Evolutionary conservation across 1,140 invertebrate genomes (phyloP).

Genomic region (Bombus soroeensis): DNA sequence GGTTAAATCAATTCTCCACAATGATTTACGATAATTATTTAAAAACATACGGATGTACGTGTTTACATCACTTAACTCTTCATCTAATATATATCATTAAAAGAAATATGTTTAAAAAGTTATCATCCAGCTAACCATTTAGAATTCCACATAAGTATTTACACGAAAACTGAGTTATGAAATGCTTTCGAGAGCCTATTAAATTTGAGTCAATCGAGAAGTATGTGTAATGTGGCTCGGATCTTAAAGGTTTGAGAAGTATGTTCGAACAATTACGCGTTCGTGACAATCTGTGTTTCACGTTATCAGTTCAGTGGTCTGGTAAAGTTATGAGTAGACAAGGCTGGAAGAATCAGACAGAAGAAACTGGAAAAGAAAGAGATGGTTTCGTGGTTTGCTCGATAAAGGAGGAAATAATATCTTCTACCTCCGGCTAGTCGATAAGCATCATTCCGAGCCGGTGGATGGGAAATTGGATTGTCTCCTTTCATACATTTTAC

Average conservation of each 20-base stretch:
- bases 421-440: constrained; percentile 55
- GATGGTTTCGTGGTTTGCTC: neutral
- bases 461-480: constrained; percentile 74
- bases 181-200: neutral
- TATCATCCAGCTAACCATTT: no score
- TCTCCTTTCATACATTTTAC: constrained; percentile 71
- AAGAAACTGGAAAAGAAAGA: neutral
- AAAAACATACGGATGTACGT: no score
- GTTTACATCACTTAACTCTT: no score
- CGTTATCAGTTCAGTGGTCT: constrained; percentile 25
- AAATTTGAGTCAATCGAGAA: neutral
- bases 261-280: neutral
- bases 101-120: no score
- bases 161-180: no score
- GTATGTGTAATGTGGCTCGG: neutral
- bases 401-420: constrained; percentile 63
- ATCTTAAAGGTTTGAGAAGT: neutral
- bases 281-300: constrained; percentile 27
- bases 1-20: no score
- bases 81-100: no score
- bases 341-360: neutral
- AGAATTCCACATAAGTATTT: neutral
- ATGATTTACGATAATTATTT: no score
- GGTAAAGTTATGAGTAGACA: constrained; percentile 45
- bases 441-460: constrained; percentile 63